Evolutionary conservation across 2,113 vertebrate genomes (phyloP).

Genomic region (Pseudolaguvia tuberculata): DNA sequence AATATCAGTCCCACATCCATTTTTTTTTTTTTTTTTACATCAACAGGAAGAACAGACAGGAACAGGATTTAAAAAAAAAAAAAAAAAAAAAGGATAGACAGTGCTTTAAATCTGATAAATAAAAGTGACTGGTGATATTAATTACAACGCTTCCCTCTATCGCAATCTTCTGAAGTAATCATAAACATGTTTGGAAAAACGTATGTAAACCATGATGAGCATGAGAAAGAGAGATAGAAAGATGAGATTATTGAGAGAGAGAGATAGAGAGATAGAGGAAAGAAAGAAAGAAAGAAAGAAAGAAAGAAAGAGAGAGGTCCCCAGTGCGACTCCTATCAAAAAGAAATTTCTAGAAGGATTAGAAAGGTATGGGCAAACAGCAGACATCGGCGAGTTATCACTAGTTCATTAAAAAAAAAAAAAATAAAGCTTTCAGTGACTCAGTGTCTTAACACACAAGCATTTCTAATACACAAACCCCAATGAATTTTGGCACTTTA

Average conservation of each 20-base stretch:
- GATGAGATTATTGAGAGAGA: neutral
- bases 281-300: neutral
- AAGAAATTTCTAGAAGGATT: neutral
- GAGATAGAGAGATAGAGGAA: neutral
- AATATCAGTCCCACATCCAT: constrained; percentile 25
- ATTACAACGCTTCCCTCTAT: neutral
- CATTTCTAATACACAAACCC: neutral
- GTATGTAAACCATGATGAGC: constrained; percentile 43
- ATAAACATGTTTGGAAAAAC: constrained; percentile 35
- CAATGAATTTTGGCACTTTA: constrained; percentile 7
- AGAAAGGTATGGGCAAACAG: neutral
- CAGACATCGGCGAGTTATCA: constrained; percentile 4
- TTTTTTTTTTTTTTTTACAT: neutral
- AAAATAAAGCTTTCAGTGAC: neutral
- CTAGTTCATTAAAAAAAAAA: constrained; percentile 13
- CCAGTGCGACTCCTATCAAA: constrained; percentile 2
- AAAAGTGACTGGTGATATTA: neutral
- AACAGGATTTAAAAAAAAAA: neutral
- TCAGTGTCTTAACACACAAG: neutral
- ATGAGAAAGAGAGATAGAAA: neutral
- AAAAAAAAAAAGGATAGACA: neutral
- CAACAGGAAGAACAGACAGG: constrained; percentile 1
- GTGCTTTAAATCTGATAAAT: neutral
- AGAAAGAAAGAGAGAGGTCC: neutral
- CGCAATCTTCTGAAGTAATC: constrained; percentile 11